A percentile compares a stretch with the other conserved stretches of the same genome.
Evolutionary conservation across 2,888 invertebrate species (phyloP).

Genomic region (Drosophila prolongata): DNA sequence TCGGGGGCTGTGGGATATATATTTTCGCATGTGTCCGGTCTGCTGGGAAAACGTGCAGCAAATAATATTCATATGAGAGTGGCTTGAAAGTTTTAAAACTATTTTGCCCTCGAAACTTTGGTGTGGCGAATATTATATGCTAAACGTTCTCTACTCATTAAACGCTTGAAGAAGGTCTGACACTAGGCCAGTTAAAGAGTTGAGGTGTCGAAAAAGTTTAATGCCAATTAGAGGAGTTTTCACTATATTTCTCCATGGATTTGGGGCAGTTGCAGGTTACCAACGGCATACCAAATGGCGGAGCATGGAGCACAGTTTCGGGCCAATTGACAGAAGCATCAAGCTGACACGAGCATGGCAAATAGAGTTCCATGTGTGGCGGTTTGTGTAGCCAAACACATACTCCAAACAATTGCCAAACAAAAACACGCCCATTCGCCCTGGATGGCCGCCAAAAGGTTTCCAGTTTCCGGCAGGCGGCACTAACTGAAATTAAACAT

Average conservation of each 20-base stretch:
- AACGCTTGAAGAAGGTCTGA: slow-evolving; percentile 2
- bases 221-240: slow-evolving; percentile 21
- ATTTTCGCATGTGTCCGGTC: slow-evolving; percentile 23
- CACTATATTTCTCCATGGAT: not conserved
- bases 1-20: slow-evolving; percentile 6
- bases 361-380: slow-evolving; percentile 23
- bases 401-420: slow-evolving; percentile 27
- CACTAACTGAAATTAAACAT: slow-evolving; percentile 79
- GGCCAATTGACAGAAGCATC: slow-evolving; percentile 54
- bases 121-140: slow-evolving; percentile 12
- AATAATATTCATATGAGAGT: slow-evolving; percentile 15
- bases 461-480: slow-evolving; percentile 33
- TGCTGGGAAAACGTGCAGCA: slow-evolving; percentile 14
- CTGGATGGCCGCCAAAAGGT: slow-evolving; percentile 42
- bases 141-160: slow-evolving; percentile 19
- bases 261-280: slow-evolving; percentile 20
- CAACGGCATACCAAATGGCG: slow-evolving; percentile 67
- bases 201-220: slow-evolving; percentile 17
- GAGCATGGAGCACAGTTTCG: slow-evolving; percentile 27
- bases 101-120: slow-evolving; percentile 10
- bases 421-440: slow-evolving; percentile 25
- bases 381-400: slow-evolving; percentile 15
- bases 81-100: slow-evolving; percentile 22
- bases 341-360: slow-evolving; percentile 34
- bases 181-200: not conserved